Evolutionary conservation across 2,797 vertebrate genomes (phyloP), one percentile per base, ranked within the genome.

Genomic region (Sylvia borin): DNA sequence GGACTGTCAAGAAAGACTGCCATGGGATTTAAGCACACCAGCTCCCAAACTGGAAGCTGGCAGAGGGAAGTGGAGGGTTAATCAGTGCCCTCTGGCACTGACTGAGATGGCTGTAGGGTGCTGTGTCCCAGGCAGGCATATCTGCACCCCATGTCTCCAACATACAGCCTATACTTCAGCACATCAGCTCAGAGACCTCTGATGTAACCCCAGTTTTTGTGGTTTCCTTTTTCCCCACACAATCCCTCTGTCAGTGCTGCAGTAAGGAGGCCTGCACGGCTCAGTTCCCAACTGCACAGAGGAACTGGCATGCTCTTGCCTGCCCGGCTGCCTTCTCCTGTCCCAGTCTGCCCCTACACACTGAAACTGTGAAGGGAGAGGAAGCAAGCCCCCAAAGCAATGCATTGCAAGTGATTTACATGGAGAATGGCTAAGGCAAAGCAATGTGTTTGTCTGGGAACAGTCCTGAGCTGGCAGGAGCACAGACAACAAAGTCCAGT

Each of bases 161-260:
- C 18, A 21, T 2, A 10, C 20, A 38, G 51, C 22, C 47, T 61
- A 53, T 1, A 1, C 47, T 40, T 80, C 5, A 1, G 27, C 5
- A 4, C 0, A 0, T 29, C 32, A 32, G 16, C 50, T 57, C 75
- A 13, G 67, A 18, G 8, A 16, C 9, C 36, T 31, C 43, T 40
- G 60, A 38, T 2, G 2, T 14, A 22, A 66, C 14, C 18, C 51
- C 32, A 5, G 3, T 8, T 32, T 79, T 51, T 83, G 51, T 57
- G 36, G 17, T 31, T 79, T 90, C 27, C 25, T 79, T 62, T 27
- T 9, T 64, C 27, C 13, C 53, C 34, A 5, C 43, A 24, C 40
- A 51, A 15, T 4, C 5, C 22, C 51, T 65, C 43, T 26, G 55
- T 34, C 0, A 0, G 19, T 2, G 0, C 7, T 65, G 50, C 4